These are phyloP conservation scores for Silurus aristotelis DNA, from an alignment of 2,797 vertebrate species.

Conservation along the genomic window DNA sequence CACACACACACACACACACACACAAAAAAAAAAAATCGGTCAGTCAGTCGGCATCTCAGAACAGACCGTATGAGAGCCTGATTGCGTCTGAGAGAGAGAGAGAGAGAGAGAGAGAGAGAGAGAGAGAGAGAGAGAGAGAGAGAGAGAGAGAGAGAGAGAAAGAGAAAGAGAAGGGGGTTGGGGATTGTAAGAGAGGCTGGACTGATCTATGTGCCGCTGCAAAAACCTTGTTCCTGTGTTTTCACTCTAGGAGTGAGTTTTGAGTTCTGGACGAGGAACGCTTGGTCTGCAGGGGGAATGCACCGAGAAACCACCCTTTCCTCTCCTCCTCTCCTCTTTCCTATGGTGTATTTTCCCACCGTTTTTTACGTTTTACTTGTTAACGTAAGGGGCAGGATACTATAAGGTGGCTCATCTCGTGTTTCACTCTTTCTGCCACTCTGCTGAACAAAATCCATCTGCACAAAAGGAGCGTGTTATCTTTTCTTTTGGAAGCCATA, in stretches of 20 bases:
- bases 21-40: constrained; percentile 24
- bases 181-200: constrained; percentile 63
- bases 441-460: constrained; percentile 49
- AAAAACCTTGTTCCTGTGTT: constrained; percentile 78
- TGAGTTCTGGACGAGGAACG: constrained; percentile 59
- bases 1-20: constrained; percentile 10
- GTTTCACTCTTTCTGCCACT: constrained; percentile 46
- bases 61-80: constrained; percentile 64
- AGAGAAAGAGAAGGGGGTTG: constrained; percentile 43
- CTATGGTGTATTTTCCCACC: constrained; percentile 49
- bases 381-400: constrained; percentile 65
- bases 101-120: too few relatives aligned
- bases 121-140: constrained; percentile 33
- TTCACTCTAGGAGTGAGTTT: constrained; percentile 73
- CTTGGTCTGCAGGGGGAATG: constrained; percentile 43
- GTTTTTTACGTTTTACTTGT: constrained; percentile 23
- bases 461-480: constrained; percentile 17
- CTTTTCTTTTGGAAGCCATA: constrained; percentile 7
- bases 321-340: constrained; percentile 58
- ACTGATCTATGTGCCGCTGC: constrained; percentile 81
- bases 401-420: constrained; percentile 39
- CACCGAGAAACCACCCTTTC: constrained; percentile 59
- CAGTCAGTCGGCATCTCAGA: constrained; percentile 58
- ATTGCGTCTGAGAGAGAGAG: constrained; percentile 44
- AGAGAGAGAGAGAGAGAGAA: constrained; percentile 37